Evolutionary conservation across 2,888 invertebrate species (phyloP).

Genomic region (Rhagonycha lutea): DNA sequence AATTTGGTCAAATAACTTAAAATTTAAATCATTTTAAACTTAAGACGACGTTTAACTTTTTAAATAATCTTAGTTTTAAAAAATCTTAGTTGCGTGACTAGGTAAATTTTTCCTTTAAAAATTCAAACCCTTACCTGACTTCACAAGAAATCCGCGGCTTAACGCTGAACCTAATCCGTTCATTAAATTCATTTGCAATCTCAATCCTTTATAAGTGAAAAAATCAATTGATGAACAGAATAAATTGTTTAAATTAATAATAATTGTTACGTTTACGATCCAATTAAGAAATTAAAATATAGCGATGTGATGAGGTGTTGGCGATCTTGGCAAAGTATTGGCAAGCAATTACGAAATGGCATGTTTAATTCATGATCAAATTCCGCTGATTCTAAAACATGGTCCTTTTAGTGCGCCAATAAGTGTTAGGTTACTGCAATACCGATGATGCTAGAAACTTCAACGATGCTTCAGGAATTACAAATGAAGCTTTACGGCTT

Average conservation of each 20-base stretch:
- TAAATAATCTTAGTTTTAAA: background rate
- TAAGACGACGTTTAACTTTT: background rate
- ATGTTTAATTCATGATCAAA: conserved; percentile 34
- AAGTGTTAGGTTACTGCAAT: conserved; percentile 18
- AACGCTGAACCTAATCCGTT: background rate
- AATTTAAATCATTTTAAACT: background rate
- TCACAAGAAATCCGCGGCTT: background rate
- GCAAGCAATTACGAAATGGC: conserved; percentile 26
- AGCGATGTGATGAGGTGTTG: conserved; percentile 23
- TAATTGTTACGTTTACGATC: background rate
- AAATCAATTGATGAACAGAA: background rate
- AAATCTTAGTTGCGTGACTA: background rate
- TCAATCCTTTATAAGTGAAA: background rate
- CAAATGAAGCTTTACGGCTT: conserved; percentile 19
- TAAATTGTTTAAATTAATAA: background rate
- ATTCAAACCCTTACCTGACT: background rate
- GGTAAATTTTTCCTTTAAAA: background rate
- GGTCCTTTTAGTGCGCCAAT: conserved; percentile 21
- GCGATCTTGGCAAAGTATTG: background rate
- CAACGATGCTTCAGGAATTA: conserved; percentile 22
- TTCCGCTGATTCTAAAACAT: conserved; percentile 23
- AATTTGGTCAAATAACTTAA: background rate
- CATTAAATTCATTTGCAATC: background rate
- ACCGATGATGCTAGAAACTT: conserved; percentile 27
- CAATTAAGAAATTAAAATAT: conserved; percentile 19